A percentile compares a stretch with the other conserved stretches of the same genome.
phyloP scores from a whole-genome alignment of 2,888 invertebrate species.

The Danaus chrysippus region DNA sequence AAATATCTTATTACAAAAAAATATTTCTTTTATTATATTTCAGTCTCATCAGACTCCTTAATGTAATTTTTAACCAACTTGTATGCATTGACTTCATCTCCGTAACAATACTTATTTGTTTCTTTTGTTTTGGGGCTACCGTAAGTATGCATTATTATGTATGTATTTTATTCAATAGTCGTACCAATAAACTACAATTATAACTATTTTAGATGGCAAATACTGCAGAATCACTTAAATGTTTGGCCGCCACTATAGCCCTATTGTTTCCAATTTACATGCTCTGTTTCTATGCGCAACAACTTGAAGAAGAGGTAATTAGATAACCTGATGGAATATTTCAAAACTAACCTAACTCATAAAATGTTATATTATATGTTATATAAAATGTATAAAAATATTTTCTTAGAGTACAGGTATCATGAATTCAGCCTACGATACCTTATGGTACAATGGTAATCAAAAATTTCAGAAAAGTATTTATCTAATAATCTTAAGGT shows the following conservation, averaged over 20 bases:
- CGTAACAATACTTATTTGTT: slow-evolving; percentile 46
- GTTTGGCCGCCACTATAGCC: slow-evolving; percentile 8
- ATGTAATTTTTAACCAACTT: slow-evolving; percentile 48
- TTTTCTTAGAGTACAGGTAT: slow-evolving; percentile 22
- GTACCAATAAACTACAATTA: neutral
- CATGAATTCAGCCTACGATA: slow-evolving; percentile 26
- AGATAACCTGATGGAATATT: too few species aligned
- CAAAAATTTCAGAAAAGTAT: slow-evolving; percentile 23
- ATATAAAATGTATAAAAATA: too few species aligned
- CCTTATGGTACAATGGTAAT: slow-evolving; percentile 22
- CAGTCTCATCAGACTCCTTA: slow-evolving; percentile 44
- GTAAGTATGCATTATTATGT: slow-evolving; percentile 35
- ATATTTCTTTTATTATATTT: slow-evolving; percentile 27
- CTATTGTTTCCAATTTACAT: slow-evolving; percentile 19
- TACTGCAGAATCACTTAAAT: slow-evolving; percentile 10
- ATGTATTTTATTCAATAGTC: neutral
- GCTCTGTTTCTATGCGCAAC: slow-evolving; percentile 23
- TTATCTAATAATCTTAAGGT: slow-evolving; percentile 28
- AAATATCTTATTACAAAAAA: too few species aligned
- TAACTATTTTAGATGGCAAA: slow-evolving; percentile 12
- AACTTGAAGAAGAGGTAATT: slow-evolving; percentile 23
- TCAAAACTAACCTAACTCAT: too few species aligned
- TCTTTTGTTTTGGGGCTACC: slow-evolving; percentile 49
- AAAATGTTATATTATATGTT: too few species aligned
- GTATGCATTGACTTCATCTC: slow-evolving; percentile 49